A percentile compares a stretch with the other conserved stretches of the same genome.
Conservation (phyloP, 2,888 invertebrate genomes). For the Lathronympha strigana region DNA sequence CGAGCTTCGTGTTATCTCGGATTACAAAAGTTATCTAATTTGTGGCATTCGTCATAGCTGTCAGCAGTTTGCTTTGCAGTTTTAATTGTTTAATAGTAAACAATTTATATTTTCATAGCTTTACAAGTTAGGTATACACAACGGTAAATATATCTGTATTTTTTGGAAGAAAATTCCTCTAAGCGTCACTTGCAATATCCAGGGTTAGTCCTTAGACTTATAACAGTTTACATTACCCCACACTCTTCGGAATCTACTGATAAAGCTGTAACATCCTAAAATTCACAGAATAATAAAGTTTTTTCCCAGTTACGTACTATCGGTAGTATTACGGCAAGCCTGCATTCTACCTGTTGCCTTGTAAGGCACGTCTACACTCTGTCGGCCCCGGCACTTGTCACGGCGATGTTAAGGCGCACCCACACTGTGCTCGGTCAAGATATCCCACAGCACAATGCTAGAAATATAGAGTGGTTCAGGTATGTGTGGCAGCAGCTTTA, state of each 20-base stretch:
- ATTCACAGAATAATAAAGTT: slow-evolving; percentile 24
- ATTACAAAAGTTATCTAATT: slow-evolving; percentile 38
- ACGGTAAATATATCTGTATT: not conserved
- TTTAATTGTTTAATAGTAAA: not conserved
- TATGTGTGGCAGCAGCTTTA: slow-evolving; percentile 40
- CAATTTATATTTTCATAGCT: not conserved
- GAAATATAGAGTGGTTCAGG: not conserved
- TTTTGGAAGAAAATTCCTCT: not conserved
- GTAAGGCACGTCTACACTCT: slow-evolving; percentile 56
- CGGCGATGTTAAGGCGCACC: slow-evolving; percentile 18
- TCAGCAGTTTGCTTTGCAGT: not conserved
- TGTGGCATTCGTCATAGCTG: slow-evolving; percentile 14
- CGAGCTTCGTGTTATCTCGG: slow-evolving; percentile 29
- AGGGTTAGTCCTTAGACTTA: too few species aligned
- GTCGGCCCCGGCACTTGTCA: slow-evolving; percentile 57
- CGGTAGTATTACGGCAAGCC: slow-evolving; percentile 53
- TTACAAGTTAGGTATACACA: not conserved
- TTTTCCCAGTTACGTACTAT: slow-evolving; percentile 47
- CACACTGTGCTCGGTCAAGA: slow-evolving; percentile 14
- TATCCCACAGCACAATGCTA: slow-evolving; percentile 2
- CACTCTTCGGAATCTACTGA: not conserved
- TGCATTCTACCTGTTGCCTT: slow-evolving; percentile 73
- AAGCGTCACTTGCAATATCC: too few species aligned
- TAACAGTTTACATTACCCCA: too few species aligned
- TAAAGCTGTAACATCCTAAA: not conserved